A percentile compares a stretch with the other conserved stretches of the same genome.
Evolutionary conservation across 2,888 invertebrate genomes (phyloP).

Genomic region (Lutraria lutraria): DNA sequence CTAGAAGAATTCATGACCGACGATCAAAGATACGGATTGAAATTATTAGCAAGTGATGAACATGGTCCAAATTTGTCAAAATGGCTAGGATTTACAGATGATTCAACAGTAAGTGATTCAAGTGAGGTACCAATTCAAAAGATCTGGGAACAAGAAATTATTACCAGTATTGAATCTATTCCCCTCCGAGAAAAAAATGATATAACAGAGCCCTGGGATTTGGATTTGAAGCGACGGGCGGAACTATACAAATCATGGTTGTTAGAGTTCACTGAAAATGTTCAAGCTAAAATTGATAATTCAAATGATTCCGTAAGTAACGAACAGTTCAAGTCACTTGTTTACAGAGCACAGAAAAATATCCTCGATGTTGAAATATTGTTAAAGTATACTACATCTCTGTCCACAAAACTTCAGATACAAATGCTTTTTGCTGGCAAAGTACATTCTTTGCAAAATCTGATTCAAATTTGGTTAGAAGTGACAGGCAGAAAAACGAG

Average conservation of each 20-base stretch:
- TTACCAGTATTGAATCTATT: slow-evolving; percentile 44
- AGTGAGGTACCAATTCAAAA: neutral
- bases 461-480: slow-evolving; percentile 52
- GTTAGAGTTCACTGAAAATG: slow-evolving; percentile 35
- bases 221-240: slow-evolving; percentile 50
- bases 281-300: neutral
- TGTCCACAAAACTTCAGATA: neutral
- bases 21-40: slow-evolving; percentile 57
- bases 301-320: neutral
- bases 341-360: neutral
- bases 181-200: slow-evolving; percentile 13
- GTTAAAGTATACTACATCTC: neutral
- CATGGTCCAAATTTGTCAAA: slow-evolving; percentile 35
- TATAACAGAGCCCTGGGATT: slow-evolving; percentile 38
- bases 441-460: neutral
- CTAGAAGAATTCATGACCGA: slow-evolving; percentile 64
- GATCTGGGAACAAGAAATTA: slow-evolving; percentile 53
- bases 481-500: slow-evolving; percentile 40
- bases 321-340: neutral
- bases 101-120: neutral
- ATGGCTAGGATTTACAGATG: slow-evolving; percentile 43
- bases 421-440: slow-evolving; percentile 25
- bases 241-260: slow-evolving; percentile 64
- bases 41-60: neutral
- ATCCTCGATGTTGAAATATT: slow-evolving; percentile 36